Evolutionary conservation across 2,888 invertebrate species (phyloP), one percentile per base, ranked within the genome.

Genomic region (Lacanobia wlatinum): DNA sequence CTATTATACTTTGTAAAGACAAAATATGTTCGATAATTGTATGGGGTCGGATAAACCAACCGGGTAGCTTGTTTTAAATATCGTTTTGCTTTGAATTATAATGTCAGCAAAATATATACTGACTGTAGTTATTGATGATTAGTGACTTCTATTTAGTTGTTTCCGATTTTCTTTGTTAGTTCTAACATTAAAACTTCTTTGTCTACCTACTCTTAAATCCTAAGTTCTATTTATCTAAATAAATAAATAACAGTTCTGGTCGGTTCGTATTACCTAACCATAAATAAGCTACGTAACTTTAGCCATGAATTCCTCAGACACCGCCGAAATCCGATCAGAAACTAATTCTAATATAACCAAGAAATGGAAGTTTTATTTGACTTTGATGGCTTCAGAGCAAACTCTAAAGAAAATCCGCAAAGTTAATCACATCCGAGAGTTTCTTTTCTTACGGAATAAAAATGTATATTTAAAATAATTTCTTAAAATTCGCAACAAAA

Each of bases 401-500:
- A 82, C 81, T 70, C 56, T 61, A 38, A 63, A 83, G 73, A 74
- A 80, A 75, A 63, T 73, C 79, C 61, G 40, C 64, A 70, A 80
- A 79, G 83, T 70, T 82, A 86, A 86, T 84, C 76, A 86, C 74
- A 78, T 76, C 76, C 71, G 63, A 59, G 76, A 63, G 56, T 79
- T 79, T 55, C 46, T 66, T 67, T 66, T 78, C 63, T 60, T 74
- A 46, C 40, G 58, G 64, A 76, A 80, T 67, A 77, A 72, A 77
- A 75, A 78, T 78, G 84, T 83, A 81, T 78, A 81, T 87, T 80
- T 73, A 68, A 87, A 87, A 87, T 84, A 86, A 78, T 80, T 82
- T 76, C 82, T 70, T 77, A 69, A 84, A 79, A 90, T 88, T 86
- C 80, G 68, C 83, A 85, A 86, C 87, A 85, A 87, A 89, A 88